Evolutionary conservation across 37 sponge, comb jelly and placozoan species (phyloP), one percentile per base, ranked within the genome.

Genomic region (Chondrilla cf. caribensis): DNA sequence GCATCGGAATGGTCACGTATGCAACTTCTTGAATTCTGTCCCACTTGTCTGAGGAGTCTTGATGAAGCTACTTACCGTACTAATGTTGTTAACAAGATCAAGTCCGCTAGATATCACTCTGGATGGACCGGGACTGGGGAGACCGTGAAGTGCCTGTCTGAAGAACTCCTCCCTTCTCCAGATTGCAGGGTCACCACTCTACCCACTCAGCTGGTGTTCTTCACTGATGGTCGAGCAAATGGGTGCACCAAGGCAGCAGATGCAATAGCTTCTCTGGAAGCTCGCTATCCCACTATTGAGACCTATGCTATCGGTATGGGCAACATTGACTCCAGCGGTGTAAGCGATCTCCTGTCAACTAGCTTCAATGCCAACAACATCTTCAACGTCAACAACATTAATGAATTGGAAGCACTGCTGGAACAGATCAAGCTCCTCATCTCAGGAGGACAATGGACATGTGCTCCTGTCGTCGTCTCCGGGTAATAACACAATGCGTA

Each of bases 291-390:
- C 41, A 73, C 43, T 37, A 21, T 73, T 41, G 76, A 73, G 76
- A 73, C 76, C 42, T 73, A 73, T 40, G 76, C 42, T 21, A 73
- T 73, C 40, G 76, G 43, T 4, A 73, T 73, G 76, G 76, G 76
- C 24, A 47, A 47, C 51, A 73, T 73, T 25, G 1, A 11, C 0
- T 0, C 19, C 17, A 73, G 76, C 7, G 76, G 76, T 25, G 43
- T 73, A 2, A 37, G 43, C 18, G 76, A 73, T 5, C 44, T 73
- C 2, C 44, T 39, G 44, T 31, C 38, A 25, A 2, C 3, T 0
- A 73, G 1, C 43, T 73, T 39, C 7, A 43, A 73, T 39, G 43
- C 76, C 18, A 2, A 7, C 76, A 73, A 40, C 25, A 3, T 73
- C 44, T 73, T 73, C 6, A 73, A 39, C 40, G 43, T 73, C 21